Evolutionary conservation across 2,113 vertebrate genomes (phyloP).

Genomic region (Labrus mixtus): DNA sequence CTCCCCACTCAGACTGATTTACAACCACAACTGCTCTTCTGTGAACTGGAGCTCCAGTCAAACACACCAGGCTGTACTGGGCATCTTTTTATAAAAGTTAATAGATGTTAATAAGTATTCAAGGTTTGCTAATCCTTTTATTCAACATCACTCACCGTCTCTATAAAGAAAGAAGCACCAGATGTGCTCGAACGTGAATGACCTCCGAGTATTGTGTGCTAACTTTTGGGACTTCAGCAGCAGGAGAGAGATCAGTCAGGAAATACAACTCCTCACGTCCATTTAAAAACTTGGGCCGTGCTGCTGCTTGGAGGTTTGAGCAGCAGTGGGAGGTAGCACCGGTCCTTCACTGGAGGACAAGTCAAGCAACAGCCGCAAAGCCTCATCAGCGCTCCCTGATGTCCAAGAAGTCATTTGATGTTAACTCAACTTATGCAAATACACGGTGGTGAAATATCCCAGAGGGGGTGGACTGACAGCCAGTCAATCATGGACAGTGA

Average conservation of each 20-base stretch:
- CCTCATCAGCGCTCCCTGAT: neutral
- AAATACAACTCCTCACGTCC: neutral
- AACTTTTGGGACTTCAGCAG: neutral
- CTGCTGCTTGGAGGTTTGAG: too few relatives aligned
- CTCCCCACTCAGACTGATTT: conserved; percentile 44
- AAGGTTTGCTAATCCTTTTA: neutral
- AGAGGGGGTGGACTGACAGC: neutral
- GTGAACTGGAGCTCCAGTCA: neutral
- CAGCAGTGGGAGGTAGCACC: neutral
- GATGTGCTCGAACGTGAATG: neutral
- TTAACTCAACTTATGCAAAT: conserved; percentile 5
- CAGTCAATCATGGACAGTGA: conserved; percentile 12
- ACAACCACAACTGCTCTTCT: conserved; percentile 35
- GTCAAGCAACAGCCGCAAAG: conserved; percentile 9
- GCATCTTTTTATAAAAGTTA: conserved; percentile 9
- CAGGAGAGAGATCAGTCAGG: neutral
- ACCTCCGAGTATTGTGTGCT: too few relatives aligned
- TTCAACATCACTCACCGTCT: neutral
- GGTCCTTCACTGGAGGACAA: neutral
- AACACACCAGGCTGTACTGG: neutral
- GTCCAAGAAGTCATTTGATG: neutral
- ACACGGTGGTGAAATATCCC: neutral
- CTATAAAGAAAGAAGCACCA: neutral
- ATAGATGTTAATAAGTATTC: conserved; percentile 16
- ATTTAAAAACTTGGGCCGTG: too few relatives aligned